Conservation (phyloP, 2,888 invertebrate species). For the Caenorhabditis sp. region DNA sequence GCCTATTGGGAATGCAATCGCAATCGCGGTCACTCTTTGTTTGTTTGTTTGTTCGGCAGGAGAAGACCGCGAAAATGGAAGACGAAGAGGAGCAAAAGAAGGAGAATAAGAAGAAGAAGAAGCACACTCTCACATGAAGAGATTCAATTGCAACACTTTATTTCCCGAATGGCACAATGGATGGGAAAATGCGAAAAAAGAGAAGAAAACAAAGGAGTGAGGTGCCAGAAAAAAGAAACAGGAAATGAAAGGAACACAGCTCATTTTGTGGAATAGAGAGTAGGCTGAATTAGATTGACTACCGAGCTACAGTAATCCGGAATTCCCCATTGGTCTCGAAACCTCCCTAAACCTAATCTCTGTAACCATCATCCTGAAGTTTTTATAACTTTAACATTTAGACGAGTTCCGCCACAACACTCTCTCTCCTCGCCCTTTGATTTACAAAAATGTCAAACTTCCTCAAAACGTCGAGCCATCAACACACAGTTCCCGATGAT, state of each 20-base stretch:
- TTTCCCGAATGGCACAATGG: slow-evolving; percentile 26
- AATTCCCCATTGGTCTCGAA: no score
- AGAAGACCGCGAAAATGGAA: slow-evolving; percentile 7
- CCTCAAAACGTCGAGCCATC: not conserved
- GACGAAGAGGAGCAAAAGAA: slow-evolving; percentile 1
- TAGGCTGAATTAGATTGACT: no score
- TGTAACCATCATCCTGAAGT: no score
- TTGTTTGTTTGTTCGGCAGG: slow-evolving; percentile 47
- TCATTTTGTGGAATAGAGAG: no score
- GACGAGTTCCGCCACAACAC: not conserved
- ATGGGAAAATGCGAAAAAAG: slow-evolving; percentile 11
- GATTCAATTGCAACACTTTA: slow-evolving; percentile 53
- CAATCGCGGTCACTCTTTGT: slow-evolving; percentile 32
- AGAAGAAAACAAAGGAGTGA: not conserved
- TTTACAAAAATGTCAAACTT: not conserved
- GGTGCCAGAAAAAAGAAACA: not conserved
- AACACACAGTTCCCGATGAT: not conserved
- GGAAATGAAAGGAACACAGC: not conserved
- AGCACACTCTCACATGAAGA: slow-evolving; percentile 9
- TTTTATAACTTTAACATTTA: not conserved
- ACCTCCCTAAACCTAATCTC: no score
- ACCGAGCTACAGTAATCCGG: no score
- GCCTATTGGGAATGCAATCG: slow-evolving; percentile 20
- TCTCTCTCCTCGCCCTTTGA: not conserved
- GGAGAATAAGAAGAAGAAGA: slow-evolving; percentile 11